Conservation (phyloP, 1,140 invertebrate genomes). For the Rhynchophorus ferrugineus region DNA sequence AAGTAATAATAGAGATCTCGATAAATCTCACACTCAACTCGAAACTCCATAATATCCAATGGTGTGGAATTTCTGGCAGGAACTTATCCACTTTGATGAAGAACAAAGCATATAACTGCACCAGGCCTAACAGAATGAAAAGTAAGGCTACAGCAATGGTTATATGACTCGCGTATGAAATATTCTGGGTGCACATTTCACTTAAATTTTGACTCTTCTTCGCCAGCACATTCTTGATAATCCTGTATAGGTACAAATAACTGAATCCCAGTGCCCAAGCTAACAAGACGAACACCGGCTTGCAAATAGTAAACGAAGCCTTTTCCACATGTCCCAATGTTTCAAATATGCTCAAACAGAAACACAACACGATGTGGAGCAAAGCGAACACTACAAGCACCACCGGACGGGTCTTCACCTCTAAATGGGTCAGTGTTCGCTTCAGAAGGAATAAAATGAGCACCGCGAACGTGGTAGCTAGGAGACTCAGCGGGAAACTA, state of each 20-base stretch:
- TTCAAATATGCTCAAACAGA: slow-evolving; percentile 71
- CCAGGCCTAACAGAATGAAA: slow-evolving; percentile 68
- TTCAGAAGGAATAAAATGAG: slow-evolving; percentile 76
- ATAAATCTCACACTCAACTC: slow-evolving; percentile 75
- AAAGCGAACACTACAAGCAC: slow-evolving; percentile 65
- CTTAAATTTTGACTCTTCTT: slow-evolving; percentile 58
- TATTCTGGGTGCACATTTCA: slow-evolving; percentile 57
- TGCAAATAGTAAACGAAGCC: slow-evolving; percentile 50
- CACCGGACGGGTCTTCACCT: slow-evolving; percentile 62
- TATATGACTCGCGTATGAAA: slow-evolving; percentile 75
- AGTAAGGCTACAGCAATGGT: slow-evolving; percentile 76
- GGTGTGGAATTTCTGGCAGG: slow-evolving; percentile 43
- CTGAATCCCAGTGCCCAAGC: slow-evolving; percentile 72
- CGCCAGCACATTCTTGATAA: slow-evolving; percentile 54
- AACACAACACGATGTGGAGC: slow-evolving; percentile 67
- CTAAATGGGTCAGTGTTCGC: slow-evolving; percentile 59
- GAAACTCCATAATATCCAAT: slow-evolving; percentile 85
- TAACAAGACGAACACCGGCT: slow-evolving; percentile 71
- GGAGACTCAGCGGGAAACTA: slow-evolving; percentile 72
- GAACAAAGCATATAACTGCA: slow-evolving; percentile 78
- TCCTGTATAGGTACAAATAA: slow-evolving; percentile 76
- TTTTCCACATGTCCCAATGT: slow-evolving; percentile 43
- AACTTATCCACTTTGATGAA: slow-evolving; percentile 53
- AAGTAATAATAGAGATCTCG: slow-evolving; percentile 73
- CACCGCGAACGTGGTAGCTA: slow-evolving; percentile 77